Conservation (phyloP, 2,797 vertebrate species). For the Coregonus sp. region DNA sequence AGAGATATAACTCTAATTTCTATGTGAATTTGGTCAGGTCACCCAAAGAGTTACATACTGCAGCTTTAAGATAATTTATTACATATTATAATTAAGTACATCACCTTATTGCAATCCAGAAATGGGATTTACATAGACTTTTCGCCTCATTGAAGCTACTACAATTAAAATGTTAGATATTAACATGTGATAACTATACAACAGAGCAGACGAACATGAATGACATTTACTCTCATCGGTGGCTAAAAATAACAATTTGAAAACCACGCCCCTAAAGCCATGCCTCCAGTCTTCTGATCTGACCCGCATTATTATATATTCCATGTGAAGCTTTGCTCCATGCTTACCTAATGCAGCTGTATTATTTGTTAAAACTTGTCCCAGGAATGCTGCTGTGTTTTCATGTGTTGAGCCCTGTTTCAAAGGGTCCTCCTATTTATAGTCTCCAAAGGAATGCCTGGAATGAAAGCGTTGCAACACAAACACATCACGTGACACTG, state of each 20-base stretch:
- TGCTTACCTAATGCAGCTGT: slow-evolving; percentile 34
- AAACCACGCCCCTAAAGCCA: too few relatives aligned
- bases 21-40: too few relatives aligned
- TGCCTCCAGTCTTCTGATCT: too few relatives aligned
- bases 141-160: background rate
- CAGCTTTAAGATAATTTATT: background rate
- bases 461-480: slow-evolving; percentile 62
- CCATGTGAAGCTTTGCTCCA: background rate
- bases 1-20: too few relatives aligned
- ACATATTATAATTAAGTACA: background rate
- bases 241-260: too few relatives aligned
- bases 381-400: slow-evolving; percentile 68
- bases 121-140: background rate
- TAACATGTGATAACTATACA: too few relatives aligned
- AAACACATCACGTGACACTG: slow-evolving; percentile 41
- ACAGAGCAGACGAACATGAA: too few relatives aligned
- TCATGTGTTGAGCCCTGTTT: slow-evolving; percentile 48
- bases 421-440: slow-evolving; percentile 55
- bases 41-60: too few relatives aligned
- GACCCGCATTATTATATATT: background rate
- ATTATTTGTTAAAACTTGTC: slow-evolving; percentile 70
- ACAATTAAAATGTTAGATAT: background rate
- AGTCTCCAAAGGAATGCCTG: slow-evolving; percentile 60
- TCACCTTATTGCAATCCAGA: background rate
- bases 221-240: too few relatives aligned